Evolutionary conservation across 2,797 vertebrate species (phyloP).

Genomic region (Echeneis naucrates): DNA sequence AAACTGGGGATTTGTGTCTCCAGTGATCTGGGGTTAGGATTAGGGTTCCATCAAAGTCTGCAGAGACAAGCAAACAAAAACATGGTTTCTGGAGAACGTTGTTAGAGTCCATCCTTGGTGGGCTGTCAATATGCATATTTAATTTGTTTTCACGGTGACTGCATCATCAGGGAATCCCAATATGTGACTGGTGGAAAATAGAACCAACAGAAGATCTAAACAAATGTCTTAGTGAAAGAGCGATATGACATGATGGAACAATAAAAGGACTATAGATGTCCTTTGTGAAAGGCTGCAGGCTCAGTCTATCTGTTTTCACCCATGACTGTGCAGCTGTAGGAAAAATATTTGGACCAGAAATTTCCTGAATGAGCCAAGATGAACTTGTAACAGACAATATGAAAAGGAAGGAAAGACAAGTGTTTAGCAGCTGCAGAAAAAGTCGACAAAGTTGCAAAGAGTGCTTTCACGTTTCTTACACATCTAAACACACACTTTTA

Average conservation of each 20-base stretch:
- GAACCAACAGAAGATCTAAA: too few species aligned
- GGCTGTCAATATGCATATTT: too few species aligned
- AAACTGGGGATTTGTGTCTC: background rate
- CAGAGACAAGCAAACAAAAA: background rate
- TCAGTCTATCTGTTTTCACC: slow-evolving; percentile 4
- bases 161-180: too few species aligned
- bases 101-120: background rate
- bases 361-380: slow-evolving; percentile 10
- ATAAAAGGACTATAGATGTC: background rate
- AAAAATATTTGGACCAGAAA: slow-evolving; percentile 13
- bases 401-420: background rate
- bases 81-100: background rate
- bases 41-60: background rate
- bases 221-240: too few species aligned
- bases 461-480: background rate
- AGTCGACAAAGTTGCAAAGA: background rate
- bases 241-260: background rate
- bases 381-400: slow-evolving; percentile 7
- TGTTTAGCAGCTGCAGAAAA: background rate
- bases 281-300: slow-evolving; percentile 6
- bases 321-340: slow-evolving; percentile 21
- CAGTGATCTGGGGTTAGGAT: too few species aligned
- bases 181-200: too few species aligned
- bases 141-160: background rate
- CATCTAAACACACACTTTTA: background rate